Base-by-base conservation (phyloP, 2,797 vertebrate genomes). In the Pempheris klunzingeri region DNA sequence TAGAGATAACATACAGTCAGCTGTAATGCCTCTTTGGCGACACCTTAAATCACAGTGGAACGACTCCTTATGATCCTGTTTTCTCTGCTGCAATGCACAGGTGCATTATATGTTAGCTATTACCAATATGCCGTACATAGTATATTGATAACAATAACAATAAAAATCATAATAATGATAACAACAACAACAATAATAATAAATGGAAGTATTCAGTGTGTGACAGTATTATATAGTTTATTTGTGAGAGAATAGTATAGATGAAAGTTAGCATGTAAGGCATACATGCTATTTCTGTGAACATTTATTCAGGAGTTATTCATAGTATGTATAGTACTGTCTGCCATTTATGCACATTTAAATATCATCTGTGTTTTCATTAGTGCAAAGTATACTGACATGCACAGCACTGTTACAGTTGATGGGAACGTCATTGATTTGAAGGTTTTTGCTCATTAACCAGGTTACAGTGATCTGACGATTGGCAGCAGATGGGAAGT, bases 1-100 rank as follows among this genome's bases (percentile, higher is more conserved):
- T 69, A 26, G 55, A 78, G 72, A 72, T 72, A 86, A 82, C 65
- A 67, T 30, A 34, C 28, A 71, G 52, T 69, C 67, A 73, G 60
- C 59, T 49, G 34, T 61, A 65, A 66, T 53, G 63, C 13, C 54
- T 63, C 17, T 69, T 58, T 57, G 46, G 52, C 14, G 0, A 78
- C 73, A 52, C 32, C 58, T 59, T 58, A 20, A 55, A 52, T 75
- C 49, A 58, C 50, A 52, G 17, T 4, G 14, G 53, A 61, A 61
- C 61, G 41, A 59, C 74, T 36, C 39, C 41, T 71, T 36, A 22
- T 26, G 24, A 53, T 78, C 22, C 47, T 17, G 17, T 57, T 59
- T 75, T 26, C 2, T 30, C 0, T 34, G 46, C 39, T 55, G 5
- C 22, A n/a, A 10, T 52, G 39, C 20, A 17, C 18, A 6, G 15